Conservation (phyloP, 2,113 vertebrate species). For the Pseudorhombus dupliciocellatus region DNA sequence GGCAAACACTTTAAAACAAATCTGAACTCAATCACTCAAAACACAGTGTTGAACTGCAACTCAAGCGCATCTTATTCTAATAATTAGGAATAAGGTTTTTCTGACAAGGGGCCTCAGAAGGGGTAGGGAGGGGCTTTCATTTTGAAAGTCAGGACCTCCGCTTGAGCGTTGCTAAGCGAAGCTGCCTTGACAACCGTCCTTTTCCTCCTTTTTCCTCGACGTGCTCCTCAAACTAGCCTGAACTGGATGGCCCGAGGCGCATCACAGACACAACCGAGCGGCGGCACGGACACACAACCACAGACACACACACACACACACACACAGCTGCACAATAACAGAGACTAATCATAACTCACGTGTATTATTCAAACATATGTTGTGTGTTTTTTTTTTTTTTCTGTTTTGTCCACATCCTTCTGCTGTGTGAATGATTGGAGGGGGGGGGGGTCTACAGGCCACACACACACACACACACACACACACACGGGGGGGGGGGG, state of each 20-base stretch:
- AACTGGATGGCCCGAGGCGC: slow-evolving; percentile 76
- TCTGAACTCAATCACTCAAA: too few species aligned
- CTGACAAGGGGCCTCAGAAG: too few species aligned
- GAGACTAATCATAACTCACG: not conserved
- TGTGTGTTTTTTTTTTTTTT: too few species aligned
- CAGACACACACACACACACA: not conserved
- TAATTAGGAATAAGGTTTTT: too few species aligned
- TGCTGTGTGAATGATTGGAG: slow-evolving; percentile 43
- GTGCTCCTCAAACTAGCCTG: slow-evolving; percentile 75
- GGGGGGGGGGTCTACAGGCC: slow-evolving; percentile 47
- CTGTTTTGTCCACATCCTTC: not conserved
- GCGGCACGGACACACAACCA: slow-evolving; percentile 16
- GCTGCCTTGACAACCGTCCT: slow-evolving; percentile 16
- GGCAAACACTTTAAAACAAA: too few species aligned
- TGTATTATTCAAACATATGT: not conserved
- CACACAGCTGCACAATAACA: not conserved
- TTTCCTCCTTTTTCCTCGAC: slow-evolving; percentile 30
- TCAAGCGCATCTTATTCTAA: too few species aligned
- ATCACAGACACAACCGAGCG: slow-evolving; percentile 25
- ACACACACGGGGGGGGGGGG: not conserved
- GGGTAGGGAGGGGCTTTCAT: slow-evolving; percentile 18
- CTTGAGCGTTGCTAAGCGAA: not conserved
- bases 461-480: slow-evolving; percentile 34
- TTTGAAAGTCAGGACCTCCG: slow-evolving; percentile 12
- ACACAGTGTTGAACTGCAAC: too few species aligned